These are phyloP conservation scores for Cephus sareptanus DNA, from an alignment of 2,888 invertebrate genomes.

Conservation along the genomic window DNA sequence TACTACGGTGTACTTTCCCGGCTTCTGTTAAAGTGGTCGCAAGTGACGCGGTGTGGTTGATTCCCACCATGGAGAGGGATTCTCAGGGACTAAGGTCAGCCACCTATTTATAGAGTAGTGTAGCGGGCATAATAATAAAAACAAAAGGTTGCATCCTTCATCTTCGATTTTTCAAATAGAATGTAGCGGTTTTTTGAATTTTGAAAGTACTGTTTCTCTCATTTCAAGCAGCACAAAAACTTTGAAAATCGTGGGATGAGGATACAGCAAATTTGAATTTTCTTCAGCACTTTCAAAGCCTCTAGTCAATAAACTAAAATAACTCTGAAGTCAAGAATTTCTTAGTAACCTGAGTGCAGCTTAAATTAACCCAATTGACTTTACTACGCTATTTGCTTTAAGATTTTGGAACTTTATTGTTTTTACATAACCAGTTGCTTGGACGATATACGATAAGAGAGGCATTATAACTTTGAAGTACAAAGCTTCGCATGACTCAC, in stretches of 20 bases:
- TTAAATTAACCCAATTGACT: neutral
- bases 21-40: slow-evolving; percentile 20
- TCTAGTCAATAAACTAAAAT: neutral
- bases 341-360: neutral
- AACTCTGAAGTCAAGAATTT: neutral
- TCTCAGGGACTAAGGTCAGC: slow-evolving; percentile 25
- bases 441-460: neutral
- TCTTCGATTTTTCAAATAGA: neutral
- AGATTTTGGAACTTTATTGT: slow-evolving; percentile 28
- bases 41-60: slow-evolving; percentile 35
- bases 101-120: slow-evolving; percentile 33
- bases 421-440: slow-evolving; percentile 6
- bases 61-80: slow-evolving; percentile 31
- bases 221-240: neutral
- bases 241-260: neutral
- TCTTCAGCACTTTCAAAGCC: neutral
- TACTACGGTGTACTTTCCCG: slow-evolving; percentile 30
- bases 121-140: slow-evolving; percentile 9
- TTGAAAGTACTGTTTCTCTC: neutral
- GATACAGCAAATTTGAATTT: neutral
- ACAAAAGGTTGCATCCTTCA: neutral
- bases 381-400: neutral
- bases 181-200: neutral
- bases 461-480: neutral
- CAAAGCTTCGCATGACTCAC: neutral